phyloP scores from a whole-genome alignment of 1,140 invertebrate genomes.

The Papilio machaon region DNA sequence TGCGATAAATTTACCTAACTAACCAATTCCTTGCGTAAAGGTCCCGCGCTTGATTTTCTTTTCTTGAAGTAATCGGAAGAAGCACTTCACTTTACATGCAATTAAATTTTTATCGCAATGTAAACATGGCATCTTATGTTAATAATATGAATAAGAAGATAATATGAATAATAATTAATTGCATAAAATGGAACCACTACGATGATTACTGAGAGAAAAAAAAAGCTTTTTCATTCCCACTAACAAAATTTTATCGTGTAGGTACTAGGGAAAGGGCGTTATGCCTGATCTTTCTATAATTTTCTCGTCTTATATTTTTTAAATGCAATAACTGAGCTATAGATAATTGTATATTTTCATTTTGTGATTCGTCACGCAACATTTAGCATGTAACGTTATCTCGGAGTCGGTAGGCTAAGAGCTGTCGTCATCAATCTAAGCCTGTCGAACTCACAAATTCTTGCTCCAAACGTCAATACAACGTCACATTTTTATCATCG shows the following conservation, averaged over 20 bases:
- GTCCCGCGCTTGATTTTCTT: background rate
- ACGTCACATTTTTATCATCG: background rate
- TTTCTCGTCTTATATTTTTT: background rate
- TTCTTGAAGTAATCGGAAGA: background rate
- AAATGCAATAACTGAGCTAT: background rate
- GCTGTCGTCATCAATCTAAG: slow-evolving; percentile 67
- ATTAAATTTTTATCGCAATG: background rate
- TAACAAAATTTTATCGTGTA: background rate
- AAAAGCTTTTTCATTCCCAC: background rate
- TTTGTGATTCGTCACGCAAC: slow-evolving; percentile 65
- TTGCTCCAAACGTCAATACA: slow-evolving; percentile 25
- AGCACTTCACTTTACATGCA: background rate
- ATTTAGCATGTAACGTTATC: slow-evolving; percentile 63
- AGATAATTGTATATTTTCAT: slow-evolving; percentile 40
- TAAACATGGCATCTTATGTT: slow-evolving; percentile 1
- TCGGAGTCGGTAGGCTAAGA: slow-evolving; percentile 60
- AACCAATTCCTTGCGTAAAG: background rate
- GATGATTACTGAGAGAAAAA: background rate
- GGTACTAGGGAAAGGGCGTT: background rate
- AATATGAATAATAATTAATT: background rate
- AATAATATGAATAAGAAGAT: background rate
- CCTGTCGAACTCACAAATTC: slow-evolving; percentile 43
- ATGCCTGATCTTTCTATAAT: slow-evolving; percentile 3
- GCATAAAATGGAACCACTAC: background rate
- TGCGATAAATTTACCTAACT: background rate